These are phyloP conservation scores for Apolygus lucorum DNA, from an alignment of 1,140 invertebrate species.

Conservation along the genomic window DNA sequence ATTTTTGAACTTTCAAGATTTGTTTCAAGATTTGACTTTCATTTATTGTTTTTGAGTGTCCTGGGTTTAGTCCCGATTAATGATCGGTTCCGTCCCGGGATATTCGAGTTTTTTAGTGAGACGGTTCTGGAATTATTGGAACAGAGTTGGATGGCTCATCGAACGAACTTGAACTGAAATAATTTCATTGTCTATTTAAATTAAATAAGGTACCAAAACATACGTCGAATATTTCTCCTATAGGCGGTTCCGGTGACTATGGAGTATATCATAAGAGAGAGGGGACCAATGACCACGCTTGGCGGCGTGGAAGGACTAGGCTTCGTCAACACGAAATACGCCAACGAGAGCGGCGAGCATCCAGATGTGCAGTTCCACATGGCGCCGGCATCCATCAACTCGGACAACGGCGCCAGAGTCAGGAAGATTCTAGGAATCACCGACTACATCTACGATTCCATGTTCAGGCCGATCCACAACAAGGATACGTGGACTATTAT, in stretches of 20 bases:
- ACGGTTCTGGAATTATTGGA: too few species aligned
- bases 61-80: too few species aligned
- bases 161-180: too few species aligned
- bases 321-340: conserved; percentile 73
- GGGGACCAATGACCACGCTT: conserved; percentile 73
- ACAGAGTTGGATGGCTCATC: too few species aligned
- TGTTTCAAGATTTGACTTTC: too few species aligned
- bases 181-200: too few species aligned
- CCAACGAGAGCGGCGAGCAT: conserved; percentile 59
- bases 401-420: conserved; percentile 63
- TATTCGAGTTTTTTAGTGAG: too few species aligned
- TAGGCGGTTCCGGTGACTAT: conserved; percentile 65
- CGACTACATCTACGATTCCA: conserved; percentile 67
- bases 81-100: too few species aligned
- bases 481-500: conserved; percentile 75
- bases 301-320: conserved; percentile 77
- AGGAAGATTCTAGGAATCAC: conserved; percentile 70
- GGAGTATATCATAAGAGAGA: conserved; percentile 64
- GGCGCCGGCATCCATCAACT: conserved; percentile 74
- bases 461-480: conserved; percentile 64
- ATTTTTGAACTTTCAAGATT: too few species aligned
- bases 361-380: conserved; percentile 83
- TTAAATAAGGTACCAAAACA: too few species aligned
- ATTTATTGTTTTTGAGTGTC: too few species aligned
- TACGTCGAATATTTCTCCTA: too few species aligned